Conservation (phyloP, 1,140 invertebrate genomes). For the Plectrocnemia conspersa region DNA sequence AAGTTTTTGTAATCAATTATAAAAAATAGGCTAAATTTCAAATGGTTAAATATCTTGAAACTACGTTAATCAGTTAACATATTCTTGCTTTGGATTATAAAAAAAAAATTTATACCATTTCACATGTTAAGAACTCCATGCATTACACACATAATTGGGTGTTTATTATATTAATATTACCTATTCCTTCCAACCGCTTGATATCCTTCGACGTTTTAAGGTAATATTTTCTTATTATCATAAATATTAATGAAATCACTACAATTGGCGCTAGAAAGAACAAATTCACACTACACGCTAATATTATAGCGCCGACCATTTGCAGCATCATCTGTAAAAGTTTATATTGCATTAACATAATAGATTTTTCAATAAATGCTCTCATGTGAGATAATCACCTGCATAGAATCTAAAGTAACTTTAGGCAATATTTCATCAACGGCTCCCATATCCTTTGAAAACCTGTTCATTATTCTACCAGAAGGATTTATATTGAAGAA, state of each 20-base stretch:
- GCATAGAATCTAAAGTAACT: constrained; percentile 64
- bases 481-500: constrained; percentile 73
- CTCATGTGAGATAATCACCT: constrained; percentile 40
- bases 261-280: constrained; percentile 62
- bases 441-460: constrained; percentile 73
- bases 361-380: constrained; percentile 8
- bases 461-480: constrained; percentile 68
- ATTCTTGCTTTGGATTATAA: too few species aligned
- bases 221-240: constrained; percentile 64
- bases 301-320: constrained; percentile 48
- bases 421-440: constrained; percentile 78
- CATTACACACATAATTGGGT: too few species aligned
- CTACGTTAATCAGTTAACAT: too few species aligned
- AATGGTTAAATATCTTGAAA: too few species aligned
- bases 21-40: too few species aligned
- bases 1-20: too few species aligned
- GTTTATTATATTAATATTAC: too few species aligned
- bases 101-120: too few species aligned
- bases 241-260: constrained; percentile 58
- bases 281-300: constrained; percentile 63
- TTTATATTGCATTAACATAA: constrained; percentile 12
- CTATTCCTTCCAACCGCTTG: constrained; percentile 72
- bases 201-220: constrained; percentile 71
- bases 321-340: constrained; percentile 56
- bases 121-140: too few species aligned